Evolutionary conservation across 1,140 invertebrate species (phyloP), one percentile per base, ranked within the genome.

Genomic region (Microvelia longipes): DNA sequence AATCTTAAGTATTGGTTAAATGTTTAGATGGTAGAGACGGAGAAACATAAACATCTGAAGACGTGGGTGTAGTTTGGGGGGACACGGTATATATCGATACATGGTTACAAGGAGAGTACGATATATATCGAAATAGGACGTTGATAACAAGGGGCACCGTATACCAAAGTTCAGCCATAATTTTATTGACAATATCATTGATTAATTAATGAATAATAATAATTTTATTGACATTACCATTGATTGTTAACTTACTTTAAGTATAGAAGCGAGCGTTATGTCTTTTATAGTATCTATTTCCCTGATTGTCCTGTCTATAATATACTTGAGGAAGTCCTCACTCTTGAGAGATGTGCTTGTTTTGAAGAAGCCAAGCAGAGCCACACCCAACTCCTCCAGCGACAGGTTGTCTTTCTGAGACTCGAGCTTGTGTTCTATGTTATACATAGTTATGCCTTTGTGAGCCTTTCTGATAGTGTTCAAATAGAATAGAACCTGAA

Each of bases 331-430:
- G 0, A 72, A 27, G 50, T 29, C 29, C 15, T 25, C 30, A 30
- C 35, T 61, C 2, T 28, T 27, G 27, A 72, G 24, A 5, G 28
- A 0, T 19, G 64, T 69, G 13, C 69, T 14, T 2, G 68, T 68
- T 68, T 72, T 72, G 64, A 72, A 72, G 28, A 72, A 72, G 0
- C 71, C 71, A 65, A 69, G 66, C 27, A 68, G 26, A 2, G 71
- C 71, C 0, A 72, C 71, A 29, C 68, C 71, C 2, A 72, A 24
- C 27, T 72, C 71, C 63, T 72, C 71, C 2, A 72, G 27, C 14
- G 30, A 29, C 24, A 72, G 29, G 1, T 69, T 19, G 19, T 69
- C 50, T 28, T 66, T 29, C 25, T 15, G 11, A 28, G 63, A 25
- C 19, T 28, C 68, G 5, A 72, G 26, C 27, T 64, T 30, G 24